Evolutionary conservation across 2,888 invertebrate genomes (phyloP).

Genomic region (Hydraecia micacea): DNA sequence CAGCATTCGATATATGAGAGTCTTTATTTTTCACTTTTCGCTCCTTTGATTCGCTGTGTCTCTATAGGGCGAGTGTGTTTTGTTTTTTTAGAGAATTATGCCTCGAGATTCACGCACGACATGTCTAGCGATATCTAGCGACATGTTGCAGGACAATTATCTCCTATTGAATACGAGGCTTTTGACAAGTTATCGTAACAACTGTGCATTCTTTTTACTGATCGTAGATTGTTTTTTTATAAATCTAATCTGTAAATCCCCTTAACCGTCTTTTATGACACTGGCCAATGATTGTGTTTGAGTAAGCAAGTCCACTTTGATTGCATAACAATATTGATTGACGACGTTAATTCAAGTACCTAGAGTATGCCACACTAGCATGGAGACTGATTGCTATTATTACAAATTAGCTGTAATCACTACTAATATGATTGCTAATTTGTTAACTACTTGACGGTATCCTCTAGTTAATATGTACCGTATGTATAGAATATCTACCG

Average conservation of each 20-base stretch:
- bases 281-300: background rate
- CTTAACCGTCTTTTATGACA: background rate
- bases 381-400: slow-evolving; percentile 15
- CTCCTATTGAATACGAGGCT: background rate
- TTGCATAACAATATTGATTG: slow-evolving; percentile 17
- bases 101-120: no score
- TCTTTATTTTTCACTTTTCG: slow-evolving; percentile 30
- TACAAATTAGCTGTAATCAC: slow-evolving; percentile 18
- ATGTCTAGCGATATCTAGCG: background rate
- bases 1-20: slow-evolving; percentile 15
- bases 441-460: background rate
- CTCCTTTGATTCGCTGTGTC: slow-evolving; percentile 15
- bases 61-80: background rate
- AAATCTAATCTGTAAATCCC: background rate
- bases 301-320: background rate
- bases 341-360: background rate
- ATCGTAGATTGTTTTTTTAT: background rate
- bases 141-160: background rate
- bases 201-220: background rate
- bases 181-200: background rate
- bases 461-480: background rate
- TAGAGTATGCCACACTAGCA: background rate
- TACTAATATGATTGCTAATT: background rate
- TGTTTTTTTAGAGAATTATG: background rate
- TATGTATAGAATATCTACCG: background rate